phyloP scores from a whole-genome alignment of 2,797 vertebrate genomes.

The Eulemur mongoz region DNA sequence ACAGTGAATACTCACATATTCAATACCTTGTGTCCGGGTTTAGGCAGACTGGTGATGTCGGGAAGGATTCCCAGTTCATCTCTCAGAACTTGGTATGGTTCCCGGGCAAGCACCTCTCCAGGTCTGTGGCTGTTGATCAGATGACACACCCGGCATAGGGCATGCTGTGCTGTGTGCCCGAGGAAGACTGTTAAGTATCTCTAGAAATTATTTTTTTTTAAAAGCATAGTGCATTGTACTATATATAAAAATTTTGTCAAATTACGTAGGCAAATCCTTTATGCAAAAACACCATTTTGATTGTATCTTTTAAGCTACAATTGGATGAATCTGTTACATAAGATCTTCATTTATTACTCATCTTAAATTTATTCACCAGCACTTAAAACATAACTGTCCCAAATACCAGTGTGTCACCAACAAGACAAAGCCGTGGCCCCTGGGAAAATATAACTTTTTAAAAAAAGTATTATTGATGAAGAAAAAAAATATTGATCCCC shows the following conservation, averaged over 20 bases:
- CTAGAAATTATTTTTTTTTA: not conserved
- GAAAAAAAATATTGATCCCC: not conserved
- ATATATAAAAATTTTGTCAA: not conserved
- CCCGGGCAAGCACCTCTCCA: not conserved
- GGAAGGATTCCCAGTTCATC: not conserved
- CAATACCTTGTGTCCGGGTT: not conserved
- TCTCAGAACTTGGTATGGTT: not conserved
- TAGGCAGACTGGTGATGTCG: not conserved
- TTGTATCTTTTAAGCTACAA: not conserved
- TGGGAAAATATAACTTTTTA: not conserved
- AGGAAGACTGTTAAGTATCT: not conserved
- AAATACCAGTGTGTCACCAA: not conserved
- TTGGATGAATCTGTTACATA: not conserved
- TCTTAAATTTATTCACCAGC: conserved; percentile 10
- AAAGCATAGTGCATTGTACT: not conserved
- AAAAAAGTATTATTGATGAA: not conserved
- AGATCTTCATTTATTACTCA: not conserved
- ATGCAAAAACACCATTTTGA: not conserved
- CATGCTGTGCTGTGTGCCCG: not conserved
- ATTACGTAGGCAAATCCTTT: not conserved
- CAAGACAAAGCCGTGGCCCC: not conserved
- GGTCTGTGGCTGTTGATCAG: not conserved
- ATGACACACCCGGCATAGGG: not conserved
- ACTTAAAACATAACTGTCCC: not conserved
- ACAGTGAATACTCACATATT: not conserved